Evolutionary conservation across 2,888 invertebrate genomes (phyloP).

Genomic region (Sisyra terminalis): DNA sequence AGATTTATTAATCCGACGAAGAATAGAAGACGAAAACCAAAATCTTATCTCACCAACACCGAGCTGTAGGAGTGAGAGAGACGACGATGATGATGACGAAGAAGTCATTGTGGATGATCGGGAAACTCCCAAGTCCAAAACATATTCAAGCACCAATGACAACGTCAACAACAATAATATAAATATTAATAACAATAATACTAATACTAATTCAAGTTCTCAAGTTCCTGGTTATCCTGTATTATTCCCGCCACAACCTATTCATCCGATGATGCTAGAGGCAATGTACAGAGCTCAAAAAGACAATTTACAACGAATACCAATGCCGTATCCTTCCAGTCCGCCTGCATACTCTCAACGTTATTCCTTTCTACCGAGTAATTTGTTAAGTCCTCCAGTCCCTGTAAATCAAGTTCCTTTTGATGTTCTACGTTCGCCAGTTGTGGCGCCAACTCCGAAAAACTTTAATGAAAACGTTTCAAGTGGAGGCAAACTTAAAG

Average conservation of each 20-base stretch:
- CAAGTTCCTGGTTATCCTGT: slow-evolving; percentile 26
- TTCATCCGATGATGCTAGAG: slow-evolving; percentile 55
- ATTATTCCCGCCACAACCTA: slow-evolving; percentile 39
- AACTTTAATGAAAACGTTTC: slow-evolving; percentile 28
- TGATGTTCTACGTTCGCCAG: slow-evolving; percentile 32
- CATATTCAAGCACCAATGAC: slow-evolving; percentile 9
- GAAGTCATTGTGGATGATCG: slow-evolving; percentile 20
- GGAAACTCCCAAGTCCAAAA: slow-evolving; percentile 10
- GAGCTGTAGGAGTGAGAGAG: slow-evolving; percentile 24
- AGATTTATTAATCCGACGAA: slow-evolving; percentile 28
- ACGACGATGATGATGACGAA: slow-evolving; percentile 15
- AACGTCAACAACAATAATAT: slow-evolving; percentile 13
- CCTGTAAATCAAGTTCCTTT: slow-evolving; percentile 32
- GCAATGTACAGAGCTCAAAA: slow-evolving; percentile 45
- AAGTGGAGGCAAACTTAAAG: slow-evolving; percentile 52
- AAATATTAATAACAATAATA: slow-evolving; percentile 14
- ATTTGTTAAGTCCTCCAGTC: slow-evolving; percentile 27
- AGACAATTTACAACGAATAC: slow-evolving; percentile 37
- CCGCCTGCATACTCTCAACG: slow-evolving; percentile 25
- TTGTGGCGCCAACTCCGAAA: slow-evolving; percentile 20
- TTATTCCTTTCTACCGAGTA: slow-evolving; percentile 29
- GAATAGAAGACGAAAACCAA: slow-evolving; percentile 71
- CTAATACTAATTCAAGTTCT: slow-evolving; percentile 19
- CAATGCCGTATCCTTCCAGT: slow-evolving; percentile 38
- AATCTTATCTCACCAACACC: slow-evolving; percentile 53